phyloP scores from a whole-genome alignment of 2,113 vertebrate genomes.

The Pedionomus torquatus region DNA sequence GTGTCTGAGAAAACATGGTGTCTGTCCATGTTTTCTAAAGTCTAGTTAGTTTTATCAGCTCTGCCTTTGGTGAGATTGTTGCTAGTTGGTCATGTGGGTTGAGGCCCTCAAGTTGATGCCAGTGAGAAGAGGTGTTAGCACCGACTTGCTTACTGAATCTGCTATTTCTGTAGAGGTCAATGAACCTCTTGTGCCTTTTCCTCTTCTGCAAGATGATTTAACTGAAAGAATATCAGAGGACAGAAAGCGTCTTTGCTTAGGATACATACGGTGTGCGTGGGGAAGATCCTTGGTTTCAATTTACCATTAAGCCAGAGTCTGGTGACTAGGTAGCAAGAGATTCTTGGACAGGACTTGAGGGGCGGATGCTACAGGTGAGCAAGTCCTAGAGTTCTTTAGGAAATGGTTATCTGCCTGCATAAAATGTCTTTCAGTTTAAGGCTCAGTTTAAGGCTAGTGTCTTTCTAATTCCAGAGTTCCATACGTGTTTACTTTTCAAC shows the following conservation, averaged over 20 bases:
- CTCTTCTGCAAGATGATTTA: not conserved
- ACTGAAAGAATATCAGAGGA: not conserved
- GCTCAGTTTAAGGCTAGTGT: not conserved
- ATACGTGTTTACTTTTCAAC: not conserved
- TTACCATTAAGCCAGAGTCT: not conserved
- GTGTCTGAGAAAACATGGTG: not conserved
- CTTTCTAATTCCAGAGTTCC: not conserved
- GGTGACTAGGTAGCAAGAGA: not conserved
- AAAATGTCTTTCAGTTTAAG: not conserved
- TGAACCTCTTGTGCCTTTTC: not conserved
- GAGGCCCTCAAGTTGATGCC: accelerated
- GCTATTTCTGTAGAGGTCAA: not conserved
- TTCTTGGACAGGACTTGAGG: not conserved
- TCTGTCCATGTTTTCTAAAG: not conserved
- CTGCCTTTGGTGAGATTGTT: not conserved
- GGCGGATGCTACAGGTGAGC: not conserved
- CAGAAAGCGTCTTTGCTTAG: not conserved
- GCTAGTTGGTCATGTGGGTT: not conserved
- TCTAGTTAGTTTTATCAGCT: not conserved
- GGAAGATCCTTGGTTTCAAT: not conserved
- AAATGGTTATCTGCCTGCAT: not conserved
- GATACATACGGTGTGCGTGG: accelerated
- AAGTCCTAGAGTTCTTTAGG: accelerated
- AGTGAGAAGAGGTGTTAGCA: not conserved
- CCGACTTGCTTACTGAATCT: not conserved